These are phyloP conservation scores for Tachina fera DNA, from an alignment of 2,888 invertebrate species.

Conservation along the genomic window DNA sequence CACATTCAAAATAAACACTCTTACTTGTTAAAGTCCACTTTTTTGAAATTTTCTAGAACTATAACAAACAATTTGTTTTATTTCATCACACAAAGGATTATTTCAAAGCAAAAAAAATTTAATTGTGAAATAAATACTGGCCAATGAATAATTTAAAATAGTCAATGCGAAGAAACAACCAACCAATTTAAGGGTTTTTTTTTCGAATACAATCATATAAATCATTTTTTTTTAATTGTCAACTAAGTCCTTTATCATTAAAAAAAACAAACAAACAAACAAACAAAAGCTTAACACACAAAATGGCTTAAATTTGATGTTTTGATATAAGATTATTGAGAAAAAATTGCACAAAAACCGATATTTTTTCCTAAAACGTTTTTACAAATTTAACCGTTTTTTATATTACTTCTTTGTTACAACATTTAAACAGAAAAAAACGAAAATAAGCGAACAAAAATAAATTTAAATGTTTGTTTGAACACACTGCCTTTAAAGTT, in stretches of 20 bases:
- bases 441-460: conserved; percentile 14
- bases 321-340: conserved; percentile 23
- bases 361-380: conserved; percentile 1
- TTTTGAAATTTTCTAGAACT: too few relatives aligned
- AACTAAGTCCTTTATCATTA: conserved; percentile 7
- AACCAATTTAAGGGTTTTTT: not conserved
- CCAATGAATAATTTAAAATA: not conserved
- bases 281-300: not conserved
- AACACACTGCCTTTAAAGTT: conserved; percentile 42
- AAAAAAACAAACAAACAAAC: not conserved
- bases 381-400: conserved; percentile 39
- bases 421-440: conserved; percentile 3
- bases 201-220: conserved; percentile 3
- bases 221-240: conserved; percentile 24
- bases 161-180: not conserved
- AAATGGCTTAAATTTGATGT: conserved; percentile 41
- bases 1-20: too few relatives aligned
- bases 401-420: conserved; percentile 24
- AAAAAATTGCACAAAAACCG: conserved; percentile 2
- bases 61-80: not conserved
- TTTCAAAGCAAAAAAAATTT: not conserved
- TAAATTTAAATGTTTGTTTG: conserved; percentile 56
- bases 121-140: not conserved
- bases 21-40: too few relatives aligned
- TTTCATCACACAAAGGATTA: conserved; percentile 12